Conservation (phyloP, 1,140 invertebrate species). For the Andricus grossulariae region DNA sequence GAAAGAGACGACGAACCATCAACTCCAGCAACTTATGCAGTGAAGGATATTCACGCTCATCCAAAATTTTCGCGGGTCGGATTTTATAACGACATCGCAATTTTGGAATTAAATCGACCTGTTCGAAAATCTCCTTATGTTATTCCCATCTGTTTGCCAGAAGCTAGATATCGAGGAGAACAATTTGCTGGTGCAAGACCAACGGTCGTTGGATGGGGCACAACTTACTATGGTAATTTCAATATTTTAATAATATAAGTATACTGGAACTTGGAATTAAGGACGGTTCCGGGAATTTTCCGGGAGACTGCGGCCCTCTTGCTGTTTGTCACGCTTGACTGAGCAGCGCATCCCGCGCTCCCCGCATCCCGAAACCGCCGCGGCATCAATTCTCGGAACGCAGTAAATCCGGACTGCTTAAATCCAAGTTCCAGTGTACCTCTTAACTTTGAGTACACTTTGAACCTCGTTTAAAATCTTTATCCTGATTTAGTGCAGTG, state of each 20-base stretch:
- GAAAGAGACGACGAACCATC: slow-evolving; percentile 88
- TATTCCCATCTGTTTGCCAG: slow-evolving; percentile 91
- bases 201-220: slow-evolving; percentile 95
- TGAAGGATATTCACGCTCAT: slow-evolving; percentile 87
- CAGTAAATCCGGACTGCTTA: no score
- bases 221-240: slow-evolving; percentile 84
- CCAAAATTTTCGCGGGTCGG: slow-evolving; percentile 88
- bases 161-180: slow-evolving; percentile 75
- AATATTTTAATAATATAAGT: slow-evolving; percentile 6
- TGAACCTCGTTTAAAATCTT: no score
- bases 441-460: no score
- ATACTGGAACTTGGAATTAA: no score
- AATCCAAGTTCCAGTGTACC: no score
- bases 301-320: no score
- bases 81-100: slow-evolving; percentile 94
- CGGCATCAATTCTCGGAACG: no score
- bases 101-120: slow-evolving; percentile 84
- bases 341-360: no score
- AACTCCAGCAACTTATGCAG: slow-evolving; percentile 84
- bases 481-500: no score
- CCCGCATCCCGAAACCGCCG: no score
- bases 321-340: no score
- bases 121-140: slow-evolving; percentile 89
- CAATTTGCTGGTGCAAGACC: slow-evolving; percentile 84
- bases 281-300: no score